phyloP scores from a whole-genome alignment of 2,797 vertebrate species.

The Vultur gryphus region DNA sequence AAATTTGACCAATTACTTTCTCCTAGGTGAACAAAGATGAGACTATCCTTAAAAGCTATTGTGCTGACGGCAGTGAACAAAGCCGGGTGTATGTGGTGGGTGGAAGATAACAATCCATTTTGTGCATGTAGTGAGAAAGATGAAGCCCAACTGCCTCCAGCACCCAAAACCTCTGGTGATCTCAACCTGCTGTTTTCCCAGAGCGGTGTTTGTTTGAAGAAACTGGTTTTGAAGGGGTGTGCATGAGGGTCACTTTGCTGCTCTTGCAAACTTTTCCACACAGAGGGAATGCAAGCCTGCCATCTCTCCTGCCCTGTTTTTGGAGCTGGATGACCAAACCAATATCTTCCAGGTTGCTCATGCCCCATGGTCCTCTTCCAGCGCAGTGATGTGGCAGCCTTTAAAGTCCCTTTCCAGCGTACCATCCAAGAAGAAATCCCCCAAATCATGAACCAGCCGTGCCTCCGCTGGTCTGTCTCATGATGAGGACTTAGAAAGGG shows the following conservation, averaged over 20 bases:
- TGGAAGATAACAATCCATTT: neutral
- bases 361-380: neutral
- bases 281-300: neutral
- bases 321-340: neutral
- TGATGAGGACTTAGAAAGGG: neutral
- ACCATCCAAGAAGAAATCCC: neutral
- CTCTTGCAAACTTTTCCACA: rapidly evolving
- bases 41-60: neutral
- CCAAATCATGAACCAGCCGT: neutral
- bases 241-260: neutral
- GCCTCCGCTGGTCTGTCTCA: neutral
- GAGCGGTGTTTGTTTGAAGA: neutral
- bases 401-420: neutral
- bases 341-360: neutral
- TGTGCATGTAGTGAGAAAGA: rapidly evolving
- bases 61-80: neutral
- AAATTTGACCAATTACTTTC: constrained; percentile 45
- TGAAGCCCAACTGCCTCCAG: neutral
- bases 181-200: neutral
- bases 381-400: neutral
- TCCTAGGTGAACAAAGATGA: constrained; percentile 35
- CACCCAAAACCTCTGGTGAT: neutral
- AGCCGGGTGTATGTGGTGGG: rapidly evolving
- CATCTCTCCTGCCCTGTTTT: rapidly evolving
- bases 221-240: neutral